Evolutionary conservation across 2,797 vertebrate species (phyloP).

Genomic region (Malurus leucopterus): DNA sequence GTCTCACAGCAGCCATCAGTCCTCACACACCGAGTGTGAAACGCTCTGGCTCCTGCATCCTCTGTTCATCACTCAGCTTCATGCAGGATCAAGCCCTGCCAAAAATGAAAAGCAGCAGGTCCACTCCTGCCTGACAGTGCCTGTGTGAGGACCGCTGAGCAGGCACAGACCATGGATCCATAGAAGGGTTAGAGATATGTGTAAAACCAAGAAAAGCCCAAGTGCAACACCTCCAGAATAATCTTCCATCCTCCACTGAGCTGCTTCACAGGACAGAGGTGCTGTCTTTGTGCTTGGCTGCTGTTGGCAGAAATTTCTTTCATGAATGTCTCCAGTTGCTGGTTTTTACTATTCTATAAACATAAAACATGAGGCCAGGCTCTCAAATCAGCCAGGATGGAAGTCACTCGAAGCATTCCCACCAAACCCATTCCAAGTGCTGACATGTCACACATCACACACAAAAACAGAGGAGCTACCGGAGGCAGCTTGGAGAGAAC

Average conservation of each 20-base stretch:
- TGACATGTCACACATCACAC: neutral
- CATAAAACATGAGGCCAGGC: neutral
- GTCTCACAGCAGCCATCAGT: neutral
- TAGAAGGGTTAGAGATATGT: neutral
- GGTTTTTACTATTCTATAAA: neutral
- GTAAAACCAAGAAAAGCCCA: neutral
- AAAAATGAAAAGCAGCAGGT: neutral
- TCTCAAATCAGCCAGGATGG: neutral
- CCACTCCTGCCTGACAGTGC: neutral
- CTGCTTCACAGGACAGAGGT: neutral
- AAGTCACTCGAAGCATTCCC: neutral
- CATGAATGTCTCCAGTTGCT: neutral
- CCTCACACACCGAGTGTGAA: rapidly evolving
- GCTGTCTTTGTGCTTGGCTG: neutral
- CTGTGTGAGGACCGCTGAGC: neutral
- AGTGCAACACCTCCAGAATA: neutral
- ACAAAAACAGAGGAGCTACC: neutral
- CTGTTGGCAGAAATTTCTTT: neutral
- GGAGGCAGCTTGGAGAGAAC: neutral
- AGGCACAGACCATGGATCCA: neutral
- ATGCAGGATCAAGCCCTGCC: neutral
- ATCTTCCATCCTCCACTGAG: neutral
- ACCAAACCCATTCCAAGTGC: neutral
- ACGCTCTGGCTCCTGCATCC: neutral
- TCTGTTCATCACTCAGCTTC: rapidly evolving